Evolutionary conservation across 2,113 vertebrate species (phyloP).

Genomic region (Strigops habroptila): DNA sequence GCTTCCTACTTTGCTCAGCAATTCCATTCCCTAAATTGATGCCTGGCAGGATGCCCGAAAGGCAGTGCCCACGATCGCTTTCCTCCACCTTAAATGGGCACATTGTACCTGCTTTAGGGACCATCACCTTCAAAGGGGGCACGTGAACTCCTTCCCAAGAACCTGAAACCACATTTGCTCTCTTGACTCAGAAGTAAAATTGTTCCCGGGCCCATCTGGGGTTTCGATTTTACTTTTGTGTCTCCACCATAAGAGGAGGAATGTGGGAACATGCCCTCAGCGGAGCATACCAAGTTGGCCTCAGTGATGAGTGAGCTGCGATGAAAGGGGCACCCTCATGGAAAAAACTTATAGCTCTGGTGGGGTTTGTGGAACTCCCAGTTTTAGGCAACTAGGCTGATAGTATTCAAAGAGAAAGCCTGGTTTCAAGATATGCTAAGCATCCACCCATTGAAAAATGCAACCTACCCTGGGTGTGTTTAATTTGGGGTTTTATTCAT

Average conservation of each 20-base stretch:
- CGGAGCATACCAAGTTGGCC: neutral
- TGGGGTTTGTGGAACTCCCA: neutral
- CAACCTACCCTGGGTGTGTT: slow-evolving; percentile 17
- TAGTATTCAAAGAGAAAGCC: neutral
- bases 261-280: slow-evolving; percentile 26
- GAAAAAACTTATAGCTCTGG: neutral
- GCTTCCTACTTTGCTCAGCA: neutral
- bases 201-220: neutral
- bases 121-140: neutral
- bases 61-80: neutral
- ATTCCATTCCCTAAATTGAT: neutral
- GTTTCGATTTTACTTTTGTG: slow-evolving; percentile 17
- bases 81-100: slow-evolving; percentile 44
- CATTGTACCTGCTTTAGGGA: neutral
- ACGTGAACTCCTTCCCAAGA: slow-evolving; percentile 10
- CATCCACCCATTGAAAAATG: slow-evolving; percentile 14
- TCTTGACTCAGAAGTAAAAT: neutral
- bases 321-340: neutral
- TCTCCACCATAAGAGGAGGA: slow-evolving; percentile 34
- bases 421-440: neutral
- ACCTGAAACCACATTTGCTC: neutral
- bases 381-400: neutral
- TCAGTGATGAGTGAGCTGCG: neutral
- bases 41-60: neutral
- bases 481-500: slow-evolving; percentile 48